These are phyloP conservation scores for Stenoptilia bipunctidactyla DNA, from an alignment of 2,888 invertebrate species.

Conservation along the genomic window DNA sequence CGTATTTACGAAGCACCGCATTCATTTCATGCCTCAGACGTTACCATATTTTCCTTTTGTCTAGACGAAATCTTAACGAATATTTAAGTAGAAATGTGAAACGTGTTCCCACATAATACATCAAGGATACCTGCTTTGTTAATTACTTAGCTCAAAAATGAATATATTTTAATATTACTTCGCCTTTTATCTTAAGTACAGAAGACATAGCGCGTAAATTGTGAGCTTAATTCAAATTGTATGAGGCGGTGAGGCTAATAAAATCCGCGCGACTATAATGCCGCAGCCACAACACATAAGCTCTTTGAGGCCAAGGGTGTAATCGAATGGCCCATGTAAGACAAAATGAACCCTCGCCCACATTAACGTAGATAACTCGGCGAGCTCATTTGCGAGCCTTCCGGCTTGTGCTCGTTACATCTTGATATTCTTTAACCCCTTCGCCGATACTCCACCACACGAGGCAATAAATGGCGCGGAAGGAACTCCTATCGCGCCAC, in stretches of 20 bases:
- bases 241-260: too few relatives aligned
- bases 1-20: slow-evolving; percentile 53
- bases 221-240: too few relatives aligned
- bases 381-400: slow-evolving; percentile 71
- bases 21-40: slow-evolving; percentile 52
- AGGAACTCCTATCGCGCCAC: slow-evolving; percentile 62
- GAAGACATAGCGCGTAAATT: too few relatives aligned
- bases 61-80: slow-evolving; percentile 69
- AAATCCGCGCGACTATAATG: too few relatives aligned
- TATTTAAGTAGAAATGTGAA: slow-evolving; percentile 42
- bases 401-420: slow-evolving; percentile 67
- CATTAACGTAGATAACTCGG: slow-evolving; percentile 69
- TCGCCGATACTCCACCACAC: slow-evolving; percentile 65
- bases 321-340: slow-evolving; percentile 68
- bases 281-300: slow-evolving; percentile 37
- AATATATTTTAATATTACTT: too few relatives aligned
- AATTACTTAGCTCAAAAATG: too few relatives aligned
- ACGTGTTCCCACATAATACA: slow-evolving; percentile 2
- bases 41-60: slow-evolving; percentile 67
- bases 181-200: too few relatives aligned
- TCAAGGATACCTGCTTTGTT: too few relatives aligned
- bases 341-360: slow-evolving; percentile 68
- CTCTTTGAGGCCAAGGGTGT: slow-evolving; percentile 43
- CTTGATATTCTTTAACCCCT: slow-evolving; percentile 71
- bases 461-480: slow-evolving; percentile 71